A percentile compares a stretch with the other conserved stretches of the same genome.
Conservation (phyloP, 2,888 invertebrate species). For the Ceraclea dissimilis region DNA sequence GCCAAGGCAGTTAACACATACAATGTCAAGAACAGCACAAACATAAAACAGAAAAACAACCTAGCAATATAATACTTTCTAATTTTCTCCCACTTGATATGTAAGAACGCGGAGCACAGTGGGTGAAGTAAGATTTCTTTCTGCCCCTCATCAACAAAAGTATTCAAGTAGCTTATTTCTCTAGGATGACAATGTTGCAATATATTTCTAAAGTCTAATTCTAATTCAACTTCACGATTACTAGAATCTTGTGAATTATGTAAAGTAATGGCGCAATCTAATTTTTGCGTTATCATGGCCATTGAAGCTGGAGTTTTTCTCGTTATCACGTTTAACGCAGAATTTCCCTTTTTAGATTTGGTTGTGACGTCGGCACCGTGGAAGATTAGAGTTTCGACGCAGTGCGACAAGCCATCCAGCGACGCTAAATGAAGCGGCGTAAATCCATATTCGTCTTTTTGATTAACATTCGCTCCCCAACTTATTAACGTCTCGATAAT, state of each 20-base stretch:
- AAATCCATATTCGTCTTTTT: constrained; percentile 78
- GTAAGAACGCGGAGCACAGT: constrained; percentile 77
- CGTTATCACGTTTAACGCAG: constrained; percentile 76
- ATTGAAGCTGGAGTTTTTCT: constrained; percentile 81
- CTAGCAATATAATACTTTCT: constrained; percentile 79
- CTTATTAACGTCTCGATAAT: constrained; percentile 70
- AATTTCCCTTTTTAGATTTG: constrained; percentile 78
- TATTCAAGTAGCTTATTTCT: constrained; percentile 79
- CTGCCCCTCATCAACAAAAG: constrained; percentile 82
- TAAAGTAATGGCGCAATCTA: constrained; percentile 72
- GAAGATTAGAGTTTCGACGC: constrained; percentile 76
- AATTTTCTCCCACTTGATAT: constrained; percentile 87
- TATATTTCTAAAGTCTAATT: constrained; percentile 75
- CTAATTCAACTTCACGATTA: constrained; percentile 72
- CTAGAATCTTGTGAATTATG: constrained; percentile 71
- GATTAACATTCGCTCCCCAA: constrained; percentile 77
- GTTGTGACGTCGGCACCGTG: constrained; percentile 86
- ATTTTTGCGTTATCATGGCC: constrained; percentile 71
- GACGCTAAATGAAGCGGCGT: constrained; percentile 81
- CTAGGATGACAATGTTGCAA: constrained; percentile 76
- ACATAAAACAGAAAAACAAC: constrained; percentile 69
- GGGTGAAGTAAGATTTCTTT: constrained; percentile 82
- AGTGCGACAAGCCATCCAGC: constrained; percentile 74
- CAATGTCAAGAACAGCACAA: constrained; percentile 70
- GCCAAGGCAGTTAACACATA: constrained; percentile 77